Evolutionary conservation across 2,888 invertebrate species (phyloP), one percentile per base, ranked within the genome.

Genomic region (Dicyrtomina minuta): DNA sequence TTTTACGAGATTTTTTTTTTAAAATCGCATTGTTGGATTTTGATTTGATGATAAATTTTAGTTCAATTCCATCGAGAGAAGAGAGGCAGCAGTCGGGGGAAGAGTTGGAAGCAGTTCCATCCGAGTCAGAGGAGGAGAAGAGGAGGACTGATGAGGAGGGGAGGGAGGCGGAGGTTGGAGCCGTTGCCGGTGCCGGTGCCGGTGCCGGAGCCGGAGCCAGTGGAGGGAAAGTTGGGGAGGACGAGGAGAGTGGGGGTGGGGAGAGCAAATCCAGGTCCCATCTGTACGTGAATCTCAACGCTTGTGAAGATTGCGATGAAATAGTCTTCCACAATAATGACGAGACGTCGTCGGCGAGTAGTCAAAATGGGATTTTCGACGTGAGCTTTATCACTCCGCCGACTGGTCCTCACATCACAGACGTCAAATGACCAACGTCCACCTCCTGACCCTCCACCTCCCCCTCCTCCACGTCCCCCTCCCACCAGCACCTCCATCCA

Each of bases 251-350:
- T 1, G 55, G 39, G 10, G 51, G 22, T 41, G 51, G 2, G 10
- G 43, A n/a, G 39, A 41, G 5, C 12, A 39, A 43, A 22, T 62
- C 62, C 12, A 39, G 17, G 43, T 62, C 62, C 24, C 62, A 62
- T 33, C 49, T 62, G 49, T 62, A 62, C 44, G 62, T 62, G 8
- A 62, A 62, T 49, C 62, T 62, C 15, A 59, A 59, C 33, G 62
- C 41, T 27, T 20, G 59, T 62, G 62, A 62, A 49, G 62, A 62
- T n/a, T 24, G 62, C 33, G 46, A 41, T 27, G 62, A 62, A 20
- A 49, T 24, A 26, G 62, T 62, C 62, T 62, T 62, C 62, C 49
- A 46, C n/a, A 62, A 62, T 49, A 66, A 58, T 58, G 66, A 66
- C 27, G 55, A 66, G 44, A 44, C 62, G 27, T 55, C 66, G n/a